Evolutionary conservation across 2,888 invertebrate genomes (phyloP).

Genomic region (Ochlodes sylvanus): DNA sequence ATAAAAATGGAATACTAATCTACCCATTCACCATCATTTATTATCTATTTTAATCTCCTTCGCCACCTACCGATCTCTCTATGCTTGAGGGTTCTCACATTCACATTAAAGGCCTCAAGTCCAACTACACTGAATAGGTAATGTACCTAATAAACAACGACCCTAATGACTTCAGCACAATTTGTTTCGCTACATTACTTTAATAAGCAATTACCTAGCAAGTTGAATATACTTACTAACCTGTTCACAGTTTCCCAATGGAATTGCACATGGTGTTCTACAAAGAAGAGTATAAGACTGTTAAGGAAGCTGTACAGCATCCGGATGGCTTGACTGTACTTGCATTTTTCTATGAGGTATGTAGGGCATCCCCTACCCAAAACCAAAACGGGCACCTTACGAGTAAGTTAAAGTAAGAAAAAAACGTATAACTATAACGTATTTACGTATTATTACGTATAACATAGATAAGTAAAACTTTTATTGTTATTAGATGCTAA

Average conservation of each 20-base stretch:
- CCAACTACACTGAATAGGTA: conserved; percentile 7
- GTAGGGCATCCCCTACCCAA: no score
- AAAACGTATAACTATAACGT: no score
- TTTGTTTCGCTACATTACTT: conserved; percentile 20
- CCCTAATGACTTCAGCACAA: conserved; percentile 27
- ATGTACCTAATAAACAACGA: background rate
- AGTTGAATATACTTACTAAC: background rate
- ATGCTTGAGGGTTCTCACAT: no score
- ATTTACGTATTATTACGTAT: no score
- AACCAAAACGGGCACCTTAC: no score
- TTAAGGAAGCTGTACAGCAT: conserved; percentile 86
- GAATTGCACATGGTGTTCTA: conserved; percentile 92
- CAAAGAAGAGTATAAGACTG: conserved; percentile 86
- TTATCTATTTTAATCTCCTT: no score
- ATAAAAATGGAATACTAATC: no score
- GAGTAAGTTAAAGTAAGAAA: no score
- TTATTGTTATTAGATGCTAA: no score
- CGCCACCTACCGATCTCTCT: no score
- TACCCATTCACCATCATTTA: no score
- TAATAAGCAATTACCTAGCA: conserved; percentile 19
- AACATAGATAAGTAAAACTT: no score
- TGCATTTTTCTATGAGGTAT: conserved; percentile 91
- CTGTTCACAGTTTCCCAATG: conserved; percentile 86
- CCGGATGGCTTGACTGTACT: conserved; percentile 91
- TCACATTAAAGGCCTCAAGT: conserved; percentile 5